These are phyloP conservation scores for Xylota segnis DNA, from an alignment of 2,888 invertebrate genomes.

Conservation along the genomic window DNA sequence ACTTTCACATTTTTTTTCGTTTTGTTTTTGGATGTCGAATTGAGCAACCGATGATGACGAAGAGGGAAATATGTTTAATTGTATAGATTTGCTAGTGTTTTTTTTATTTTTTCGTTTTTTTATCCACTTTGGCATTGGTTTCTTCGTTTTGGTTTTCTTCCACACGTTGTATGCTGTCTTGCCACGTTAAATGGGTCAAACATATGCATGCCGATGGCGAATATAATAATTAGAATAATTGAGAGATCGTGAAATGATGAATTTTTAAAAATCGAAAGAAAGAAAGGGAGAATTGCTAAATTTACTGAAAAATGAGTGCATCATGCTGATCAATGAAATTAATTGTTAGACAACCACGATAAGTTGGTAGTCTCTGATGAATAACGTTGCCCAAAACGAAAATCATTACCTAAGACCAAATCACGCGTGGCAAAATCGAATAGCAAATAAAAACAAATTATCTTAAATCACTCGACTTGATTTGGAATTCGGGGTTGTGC, in stretches of 20 bases:
- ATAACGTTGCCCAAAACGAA: not conserved
- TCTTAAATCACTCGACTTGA: not conserved
- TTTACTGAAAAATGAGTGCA: conserved; percentile 6
- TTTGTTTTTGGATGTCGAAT: conserved; percentile 1
- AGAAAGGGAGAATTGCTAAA: conserved; percentile 20
- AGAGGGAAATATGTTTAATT: conserved; percentile 47
- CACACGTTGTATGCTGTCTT: conserved; percentile 10
- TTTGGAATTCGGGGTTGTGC: not conserved
- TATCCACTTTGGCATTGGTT: conserved; percentile 25
- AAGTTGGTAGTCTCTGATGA: not conserved
- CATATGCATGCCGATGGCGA: conserved; percentile 58
- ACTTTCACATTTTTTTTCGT: conserved; percentile 61
- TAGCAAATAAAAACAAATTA: not conserved
- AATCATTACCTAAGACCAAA: not conserved
- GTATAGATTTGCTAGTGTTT: conserved; percentile 37
- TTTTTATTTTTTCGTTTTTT: conserved; percentile 13
- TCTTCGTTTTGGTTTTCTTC: conserved; percentile 19
- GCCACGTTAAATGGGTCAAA: conserved; percentile 55
- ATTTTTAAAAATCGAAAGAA: conserved; percentile 17
- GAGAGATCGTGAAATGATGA: conserved; percentile 38
- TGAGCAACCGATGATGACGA: conserved; percentile 23
- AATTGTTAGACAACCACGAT: not conserved
- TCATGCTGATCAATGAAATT: conserved; percentile 13
- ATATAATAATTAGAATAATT: conserved; percentile 54
- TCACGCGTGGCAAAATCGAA: not conserved